phyloP scores from a whole-genome alignment of 2,113 vertebrate genomes.

The Paramisgurnus dabryanus region DNA sequence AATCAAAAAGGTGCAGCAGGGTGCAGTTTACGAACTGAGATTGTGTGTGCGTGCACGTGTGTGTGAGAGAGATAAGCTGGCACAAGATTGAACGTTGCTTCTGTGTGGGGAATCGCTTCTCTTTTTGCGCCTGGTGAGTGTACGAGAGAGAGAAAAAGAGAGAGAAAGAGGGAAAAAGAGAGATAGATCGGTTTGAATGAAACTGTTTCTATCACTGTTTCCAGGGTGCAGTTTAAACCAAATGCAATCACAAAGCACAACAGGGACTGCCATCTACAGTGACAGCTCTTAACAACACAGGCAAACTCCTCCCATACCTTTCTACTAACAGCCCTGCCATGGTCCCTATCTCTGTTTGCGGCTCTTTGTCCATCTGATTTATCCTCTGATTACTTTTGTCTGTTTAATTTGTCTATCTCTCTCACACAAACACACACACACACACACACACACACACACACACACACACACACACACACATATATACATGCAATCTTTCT shows the following conservation, averaged over 20 bases:
- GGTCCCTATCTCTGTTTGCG: constrained; percentile 7
- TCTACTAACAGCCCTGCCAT: constrained; percentile 8
- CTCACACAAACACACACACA: not conserved
- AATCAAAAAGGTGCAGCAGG: not conserved
- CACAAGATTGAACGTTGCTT: constrained; percentile 18
- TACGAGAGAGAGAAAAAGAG: not conserved
- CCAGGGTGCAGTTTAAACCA: constrained; percentile 44
- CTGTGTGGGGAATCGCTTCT: constrained; percentile 33
- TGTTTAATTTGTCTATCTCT: not conserved
- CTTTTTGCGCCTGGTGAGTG: constrained; percentile 10
- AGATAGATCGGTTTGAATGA: constrained; percentile 24
- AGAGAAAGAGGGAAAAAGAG: not conserved
- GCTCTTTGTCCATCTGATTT: constrained; percentile 29
- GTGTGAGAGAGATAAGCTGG: constrained; percentile 19
- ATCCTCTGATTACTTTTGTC: constrained; percentile 8
- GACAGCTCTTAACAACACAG: constrained; percentile 30
- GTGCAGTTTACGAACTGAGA: constrained; percentile 10
- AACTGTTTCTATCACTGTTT: constrained; percentile 38
- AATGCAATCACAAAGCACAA: constrained; percentile 45
- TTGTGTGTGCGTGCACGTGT: constrained; percentile 7
- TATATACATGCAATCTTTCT: not conserved
- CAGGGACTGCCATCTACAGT: constrained; percentile 21
- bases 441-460: constrained; percentile 5
- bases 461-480: not conserved
- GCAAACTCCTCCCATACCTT: constrained; percentile 32